These are phyloP conservation scores for Darevskia nairensis DNA, from an alignment of 2,797 vertebrate genomes.

Conservation along the genomic window DNA sequence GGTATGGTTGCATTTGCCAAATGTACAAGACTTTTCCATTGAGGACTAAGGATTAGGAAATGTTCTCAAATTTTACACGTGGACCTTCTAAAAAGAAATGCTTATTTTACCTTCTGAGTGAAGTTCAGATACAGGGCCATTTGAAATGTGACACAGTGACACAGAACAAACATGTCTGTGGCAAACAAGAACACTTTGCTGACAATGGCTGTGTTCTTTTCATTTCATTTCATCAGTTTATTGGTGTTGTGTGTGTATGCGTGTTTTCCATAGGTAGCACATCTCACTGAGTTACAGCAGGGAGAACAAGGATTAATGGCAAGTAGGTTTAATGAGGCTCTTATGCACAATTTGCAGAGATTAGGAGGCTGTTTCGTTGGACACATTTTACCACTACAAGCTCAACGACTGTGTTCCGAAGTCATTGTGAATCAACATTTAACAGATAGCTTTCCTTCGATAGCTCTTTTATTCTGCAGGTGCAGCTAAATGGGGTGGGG, in stretches of 20 bases:
- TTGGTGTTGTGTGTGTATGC: conserved; percentile 1
- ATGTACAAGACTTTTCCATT: background rate
- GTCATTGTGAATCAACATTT: conserved; percentile 9
- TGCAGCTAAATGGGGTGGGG: conserved; percentile 7
- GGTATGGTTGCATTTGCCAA: background rate
- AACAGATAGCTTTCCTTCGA: conserved; percentile 27
- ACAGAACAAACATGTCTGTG: background rate
- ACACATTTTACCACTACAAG: conserved; percentile 12
- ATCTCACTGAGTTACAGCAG: conserved; percentile 34
- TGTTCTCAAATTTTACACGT: background rate
- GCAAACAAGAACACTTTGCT: background rate
- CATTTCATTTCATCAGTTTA: background rate
- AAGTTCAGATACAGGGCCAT: background rate
- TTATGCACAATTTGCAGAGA: conserved; percentile 34
- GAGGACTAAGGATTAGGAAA: background rate
- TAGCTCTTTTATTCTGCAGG: conserved; percentile 34
- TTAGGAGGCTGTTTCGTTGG: conserved; percentile 37
- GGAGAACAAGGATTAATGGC: conserved; percentile 18
- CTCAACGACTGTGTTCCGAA: conserved; percentile 35
- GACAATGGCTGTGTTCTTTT: background rate
- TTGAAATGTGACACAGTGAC: background rate
- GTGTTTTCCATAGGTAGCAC: background rate
- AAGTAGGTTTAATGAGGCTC: conserved; percentile 27
- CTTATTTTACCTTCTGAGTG: background rate
- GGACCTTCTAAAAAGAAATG: background rate